phyloP scores from a whole-genome alignment of 2,113 vertebrate species.

The Otocyon megalotis region DNA sequence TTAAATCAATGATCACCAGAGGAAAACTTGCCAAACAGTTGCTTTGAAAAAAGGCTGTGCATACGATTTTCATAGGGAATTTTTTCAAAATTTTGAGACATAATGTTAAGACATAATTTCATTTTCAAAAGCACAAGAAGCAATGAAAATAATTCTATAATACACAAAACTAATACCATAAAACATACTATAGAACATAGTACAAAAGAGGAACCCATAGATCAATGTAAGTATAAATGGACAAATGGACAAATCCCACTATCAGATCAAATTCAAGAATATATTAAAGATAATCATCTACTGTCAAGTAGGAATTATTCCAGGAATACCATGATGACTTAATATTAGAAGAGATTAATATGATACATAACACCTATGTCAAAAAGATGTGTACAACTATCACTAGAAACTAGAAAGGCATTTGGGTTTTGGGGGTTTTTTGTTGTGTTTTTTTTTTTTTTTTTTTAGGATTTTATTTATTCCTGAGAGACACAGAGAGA shows the following conservation, averaged over 20 bases:
- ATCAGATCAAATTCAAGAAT: slow-evolving; percentile 15
- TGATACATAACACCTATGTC: slow-evolving; percentile 8
- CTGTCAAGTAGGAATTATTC: slow-evolving; percentile 1
- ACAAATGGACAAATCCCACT: neutral
- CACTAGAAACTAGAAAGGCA: neutral
- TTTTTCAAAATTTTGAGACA: neutral
- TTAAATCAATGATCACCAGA: neutral
- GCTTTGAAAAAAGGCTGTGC: neutral
- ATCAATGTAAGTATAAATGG: slow-evolving; percentile 8
- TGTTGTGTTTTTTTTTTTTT: no score
- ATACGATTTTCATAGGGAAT: neutral
- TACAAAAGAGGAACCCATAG: neutral
- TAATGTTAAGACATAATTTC: neutral
- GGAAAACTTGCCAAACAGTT: slow-evolving; percentile 23
- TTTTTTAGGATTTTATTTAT: no score
- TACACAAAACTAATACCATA: neutral
- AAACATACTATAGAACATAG: neutral
- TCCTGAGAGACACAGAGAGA: no score
- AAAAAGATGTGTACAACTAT: neutral
- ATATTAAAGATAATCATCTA: slow-evolving; percentile 42
- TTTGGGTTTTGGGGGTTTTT: neutral
- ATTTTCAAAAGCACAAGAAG: neutral
- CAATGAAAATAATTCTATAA: neutral
- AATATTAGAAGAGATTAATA: slow-evolving; percentile 27
- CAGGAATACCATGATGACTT: slow-evolving; percentile 15